Percentiles rank a stretch among this genome's conserved stretches.
Evolutionary conservation across 2,113 vertebrate genomes (phyloP).

Genomic region (Riparia riparia): DNA sequence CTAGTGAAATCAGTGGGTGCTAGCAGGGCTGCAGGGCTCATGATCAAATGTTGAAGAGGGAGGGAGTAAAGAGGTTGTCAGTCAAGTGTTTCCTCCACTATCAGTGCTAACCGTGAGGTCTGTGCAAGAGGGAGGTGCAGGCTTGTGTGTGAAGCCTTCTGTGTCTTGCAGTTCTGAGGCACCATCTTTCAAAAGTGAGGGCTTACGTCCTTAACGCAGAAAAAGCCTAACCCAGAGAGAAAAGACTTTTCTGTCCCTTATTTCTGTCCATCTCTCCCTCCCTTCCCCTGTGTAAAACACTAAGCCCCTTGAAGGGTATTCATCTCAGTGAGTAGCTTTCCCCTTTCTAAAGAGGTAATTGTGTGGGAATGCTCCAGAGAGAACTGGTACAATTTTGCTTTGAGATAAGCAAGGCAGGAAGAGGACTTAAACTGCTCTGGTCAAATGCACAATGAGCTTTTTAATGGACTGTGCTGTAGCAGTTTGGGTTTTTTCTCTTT

Average conservation of each 20-base stretch:
- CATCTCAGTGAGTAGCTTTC: constrained; percentile 28
- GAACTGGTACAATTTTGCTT: constrained; percentile 58
- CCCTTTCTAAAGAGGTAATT: constrained; percentile 52
- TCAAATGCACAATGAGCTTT: constrained; percentile 48
- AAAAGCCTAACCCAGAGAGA: neutral
- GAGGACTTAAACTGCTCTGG: constrained; percentile 64
- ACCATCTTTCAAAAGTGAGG: neutral
- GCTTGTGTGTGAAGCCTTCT: neutral
- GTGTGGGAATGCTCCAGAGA: constrained; percentile 51
- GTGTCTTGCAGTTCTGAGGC: neutral
- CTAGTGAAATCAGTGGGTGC: neutral
- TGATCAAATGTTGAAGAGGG: neutral
- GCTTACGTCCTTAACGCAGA: neutral
- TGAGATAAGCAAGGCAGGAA: constrained; percentile 65
- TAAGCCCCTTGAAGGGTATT: constrained; percentile 59
- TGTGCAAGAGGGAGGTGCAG: neutral
- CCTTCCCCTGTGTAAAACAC: neutral
- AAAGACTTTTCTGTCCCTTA: neutral
- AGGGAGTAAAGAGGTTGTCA: neutral
- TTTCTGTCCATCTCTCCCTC: neutral
- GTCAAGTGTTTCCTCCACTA: neutral
- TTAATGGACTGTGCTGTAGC: constrained; percentile 28
- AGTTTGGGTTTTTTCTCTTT: constrained; percentile 12
- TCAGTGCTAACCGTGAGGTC: fast-evolving
- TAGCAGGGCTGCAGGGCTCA: neutral